Base-by-base conservation (phyloP, 2,888 invertebrate species). In the Rugalucina vietnamica region DNA sequence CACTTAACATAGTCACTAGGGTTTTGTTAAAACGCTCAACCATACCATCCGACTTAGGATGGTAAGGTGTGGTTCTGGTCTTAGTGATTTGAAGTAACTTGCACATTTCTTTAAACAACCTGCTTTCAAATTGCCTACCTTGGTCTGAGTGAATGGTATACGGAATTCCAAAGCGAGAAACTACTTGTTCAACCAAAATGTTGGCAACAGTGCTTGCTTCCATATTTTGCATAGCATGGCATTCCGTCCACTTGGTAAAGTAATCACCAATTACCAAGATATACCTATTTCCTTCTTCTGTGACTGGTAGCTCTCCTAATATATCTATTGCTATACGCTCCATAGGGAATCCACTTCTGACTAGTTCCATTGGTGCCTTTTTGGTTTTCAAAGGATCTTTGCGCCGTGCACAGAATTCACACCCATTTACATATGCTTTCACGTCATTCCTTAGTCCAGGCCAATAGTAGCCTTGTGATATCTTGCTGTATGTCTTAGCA, bases 241-340 rank as follows among this genome's bases (percentile, higher is more conserved):
- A 54, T 27, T 79, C 79, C 0, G 84, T 84, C 84, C 84, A 84
- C 34, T 84, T 84, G 3, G 81, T 77, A 36, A 71, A 82, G 60
- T 77, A 82, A 72, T 82, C 77, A 27, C 74, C 76, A 21, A 84
- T 72, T 5, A 80, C 84, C 5, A 83, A 54, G 14, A 79, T 79
- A 32, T 83, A 83, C 32, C 39, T 36, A 36, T 79, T 83, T 34
- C 79, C 79, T 39, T 69, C 36, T 34, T 73, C 54, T 21, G 80
- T 77, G 34, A 76, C 76, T 0, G 84, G 80, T 3, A 82, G 24
- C 37, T 65, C 71, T 5, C 82, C 82, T 8, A 82, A 60, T 27
- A 82, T 82, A 70, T 82, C 78, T 10, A 76, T 78, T 29, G 82
- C 78, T 29, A 78, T 75, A 37, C 82, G 49, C 39, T 82, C 78